These are phyloP conservation scores for Lanistes nyassanus DNA, from an alignment of 1,140 invertebrate species.

Conservation along the genomic window DNA sequence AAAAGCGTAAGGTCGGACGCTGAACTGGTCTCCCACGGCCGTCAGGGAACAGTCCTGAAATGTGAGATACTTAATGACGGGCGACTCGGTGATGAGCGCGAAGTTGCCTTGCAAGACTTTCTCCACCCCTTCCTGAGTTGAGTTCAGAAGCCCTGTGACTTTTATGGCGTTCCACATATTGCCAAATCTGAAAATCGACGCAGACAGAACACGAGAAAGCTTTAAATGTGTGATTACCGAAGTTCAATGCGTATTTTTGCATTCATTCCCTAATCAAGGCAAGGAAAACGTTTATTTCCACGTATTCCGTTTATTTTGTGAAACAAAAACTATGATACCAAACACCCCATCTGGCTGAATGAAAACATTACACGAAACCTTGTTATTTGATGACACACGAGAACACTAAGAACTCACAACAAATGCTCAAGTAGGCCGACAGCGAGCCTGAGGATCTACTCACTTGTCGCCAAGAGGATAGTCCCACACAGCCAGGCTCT, in stretches of 20 bases:
- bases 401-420: too few relatives aligned
- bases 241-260: too few relatives aligned
- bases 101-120: conserved; percentile 33
- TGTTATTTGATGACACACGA: too few relatives aligned
- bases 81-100: conserved; percentile 45
- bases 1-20: conserved; percentile 45
- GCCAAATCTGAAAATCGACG: conserved; percentile 84
- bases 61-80: conserved; percentile 43
- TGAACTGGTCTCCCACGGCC: conserved; percentile 44
- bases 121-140: conserved; percentile 29
- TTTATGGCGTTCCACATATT: conserved; percentile 74
- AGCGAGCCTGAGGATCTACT: conserved; percentile 65
- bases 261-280: too few relatives aligned
- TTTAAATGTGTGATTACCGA: too few relatives aligned
- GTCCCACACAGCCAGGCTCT: conserved; percentile 79
- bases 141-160: conserved; percentile 32
- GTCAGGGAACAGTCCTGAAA: conserved; percentile 34
- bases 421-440: too few relatives aligned
- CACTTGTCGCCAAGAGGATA: conserved; percentile 84
- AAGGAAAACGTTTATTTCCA: too few relatives aligned
- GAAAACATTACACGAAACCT: too few relatives aligned
- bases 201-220: too few relatives aligned
- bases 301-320: too few relatives aligned
- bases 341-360: too few relatives aligned
- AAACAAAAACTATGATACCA: too few relatives aligned